A percentile compares a stretch with the other conserved stretches of the same genome.
phyloP scores from a whole-genome alignment of 2,113 vertebrate genomes.

The Zosterops borbonicus region DNA sequence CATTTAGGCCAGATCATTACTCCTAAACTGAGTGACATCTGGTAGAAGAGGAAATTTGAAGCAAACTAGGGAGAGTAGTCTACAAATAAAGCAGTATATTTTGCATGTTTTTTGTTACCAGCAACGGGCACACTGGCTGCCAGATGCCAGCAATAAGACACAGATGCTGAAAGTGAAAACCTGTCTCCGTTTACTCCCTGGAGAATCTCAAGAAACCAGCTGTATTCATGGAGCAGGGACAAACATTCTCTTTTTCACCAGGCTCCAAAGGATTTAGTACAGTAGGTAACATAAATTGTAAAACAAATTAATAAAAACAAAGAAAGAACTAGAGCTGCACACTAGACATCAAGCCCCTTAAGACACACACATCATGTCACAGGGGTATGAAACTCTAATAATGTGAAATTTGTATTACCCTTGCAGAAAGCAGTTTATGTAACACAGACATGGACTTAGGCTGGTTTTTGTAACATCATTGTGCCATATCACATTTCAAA shows the following conservation, averaged over 20 bases:
- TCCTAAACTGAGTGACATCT: background rate
- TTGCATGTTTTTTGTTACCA: background rate
- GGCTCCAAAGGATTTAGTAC: background rate
- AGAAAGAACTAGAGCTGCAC: background rate
- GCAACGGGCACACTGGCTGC: background rate
- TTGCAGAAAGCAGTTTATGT: background rate
- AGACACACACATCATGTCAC: background rate
- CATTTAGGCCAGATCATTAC: background rate
- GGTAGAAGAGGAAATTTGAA: background rate
- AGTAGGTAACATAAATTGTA: background rate
- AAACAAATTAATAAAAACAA: conserved; percentile 12
- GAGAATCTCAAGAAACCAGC: background rate
- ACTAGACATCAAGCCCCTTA: background rate
- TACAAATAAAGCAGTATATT: background rate
- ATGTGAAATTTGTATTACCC: background rate
- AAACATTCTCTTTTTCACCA: background rate
- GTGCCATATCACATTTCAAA: background rate
- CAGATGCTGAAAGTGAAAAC: conserved; percentile 12
- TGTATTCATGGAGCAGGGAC: background rate
- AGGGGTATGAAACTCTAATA: background rate
- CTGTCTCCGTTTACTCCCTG: background rate
- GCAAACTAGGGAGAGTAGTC: background rate
- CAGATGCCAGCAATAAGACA: background rate
- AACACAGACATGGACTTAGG: background rate
- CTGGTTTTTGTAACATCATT: background rate